Evolutionary conservation across 2,888 invertebrate species (phyloP).

Genomic region (Aplocera efformata): DNA sequence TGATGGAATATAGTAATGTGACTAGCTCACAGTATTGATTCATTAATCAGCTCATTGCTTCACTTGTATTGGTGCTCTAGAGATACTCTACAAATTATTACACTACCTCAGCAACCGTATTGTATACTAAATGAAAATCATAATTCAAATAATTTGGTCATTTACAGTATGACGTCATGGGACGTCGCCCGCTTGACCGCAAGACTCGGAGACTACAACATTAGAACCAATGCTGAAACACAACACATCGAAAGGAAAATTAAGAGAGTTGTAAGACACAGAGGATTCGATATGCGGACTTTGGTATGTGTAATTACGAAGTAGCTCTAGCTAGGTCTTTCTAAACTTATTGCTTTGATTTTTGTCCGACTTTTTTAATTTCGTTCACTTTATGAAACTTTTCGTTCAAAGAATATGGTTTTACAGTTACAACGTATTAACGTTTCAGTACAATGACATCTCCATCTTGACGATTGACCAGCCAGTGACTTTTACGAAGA

Average conservation of each 20-base stretch:
- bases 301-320: no score
- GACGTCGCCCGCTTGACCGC: slow-evolving; percentile 91
- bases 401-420: no score
- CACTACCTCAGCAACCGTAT: no score
- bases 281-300: slow-evolving; percentile 90
- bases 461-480: slow-evolving; percentile 89
- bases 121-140: neutral
- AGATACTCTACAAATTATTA: no score
- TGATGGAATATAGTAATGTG: no score
- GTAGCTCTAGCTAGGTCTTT: no score
- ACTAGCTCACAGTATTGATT: no score
- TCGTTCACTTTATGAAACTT: no score
- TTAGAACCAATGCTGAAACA: slow-evolving; percentile 86
- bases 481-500: slow-evolving; percentile 85
- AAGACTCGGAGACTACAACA: slow-evolving; percentile 91
- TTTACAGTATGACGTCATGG: slow-evolving; percentile 90
- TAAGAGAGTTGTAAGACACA: slow-evolving; percentile 90
- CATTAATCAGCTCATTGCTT: no score
- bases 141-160: neutral
- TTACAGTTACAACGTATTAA: neutral
- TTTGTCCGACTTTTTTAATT: no score
- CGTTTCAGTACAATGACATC: slow-evolving; percentile 89
- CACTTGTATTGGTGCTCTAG: no score
- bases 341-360: neutral
- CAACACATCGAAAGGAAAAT: slow-evolving; percentile 89